Evolutionary conservation across 30 jellyfish, hydroid and myxozoan genomes (phyloP), one percentile per base, ranked within the genome.

Genomic region (Pseudorhiza aurosa): DNA sequence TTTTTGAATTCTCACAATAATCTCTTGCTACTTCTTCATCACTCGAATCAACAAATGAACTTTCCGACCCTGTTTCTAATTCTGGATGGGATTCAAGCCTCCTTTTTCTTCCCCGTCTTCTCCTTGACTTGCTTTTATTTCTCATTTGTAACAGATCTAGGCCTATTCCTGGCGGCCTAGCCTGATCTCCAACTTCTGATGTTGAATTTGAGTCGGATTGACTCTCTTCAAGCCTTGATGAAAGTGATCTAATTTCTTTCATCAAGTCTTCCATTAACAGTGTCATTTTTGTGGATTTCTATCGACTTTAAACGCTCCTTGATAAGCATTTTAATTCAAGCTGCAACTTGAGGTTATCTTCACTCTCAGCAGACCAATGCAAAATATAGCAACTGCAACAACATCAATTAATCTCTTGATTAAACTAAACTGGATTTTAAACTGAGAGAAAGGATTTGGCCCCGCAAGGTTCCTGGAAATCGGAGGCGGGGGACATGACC

Each of bases 21-120:
- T 93, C 99, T 32, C 84, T 65, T 9, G 91, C 70, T 2, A 88
- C 89, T 51, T 77, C 96, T 27, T 93, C 99, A 21, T 93, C 99
- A 35, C 96, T 93, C 12, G 87, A 63, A 62, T 87, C 95, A 21
- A 88, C 75, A 57, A 69, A 58, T 12, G 99, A 93, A 70, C 96
- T 82, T 55, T 68, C 82, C 24, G 85, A 29, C 15, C 59, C 95
- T 3, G 87, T 33, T 22, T 85, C 89, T 1, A 85, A 58, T 40
- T 75, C 96, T 26, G 88, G 88, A 57, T 75, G 88, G 21, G 70
- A 60, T 28, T 85, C 96, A 17, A 85, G 35, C 57, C 96, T 33
- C 25, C 96, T 65, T 45, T 85, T 85, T 58, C 87, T 75, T 26
- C 96, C 90, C 32, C 85, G 69, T 29, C 96, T 63, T 33, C 65